phyloP scores from a whole-genome alignment of 2,113 vertebrate species.

The Psilopsiagon aurifrons region DNA sequence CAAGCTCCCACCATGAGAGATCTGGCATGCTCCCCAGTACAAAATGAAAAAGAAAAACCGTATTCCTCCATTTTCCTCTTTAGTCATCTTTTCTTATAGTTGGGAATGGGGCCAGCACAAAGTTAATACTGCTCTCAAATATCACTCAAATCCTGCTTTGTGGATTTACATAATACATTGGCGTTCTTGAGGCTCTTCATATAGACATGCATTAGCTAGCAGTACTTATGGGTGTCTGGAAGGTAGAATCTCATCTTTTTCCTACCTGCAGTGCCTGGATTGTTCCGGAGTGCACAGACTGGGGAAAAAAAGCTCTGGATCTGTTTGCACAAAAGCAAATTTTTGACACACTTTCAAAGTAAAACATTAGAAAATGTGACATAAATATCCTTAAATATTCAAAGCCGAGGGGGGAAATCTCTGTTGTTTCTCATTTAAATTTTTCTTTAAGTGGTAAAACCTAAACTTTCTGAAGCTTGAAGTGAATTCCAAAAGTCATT shows the following conservation, averaged over 20 bases:
- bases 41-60: not conserved
- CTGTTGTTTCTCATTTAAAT: not conserved
- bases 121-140: not conserved
- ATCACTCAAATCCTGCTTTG: not conserved
- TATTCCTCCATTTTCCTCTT: not conserved
- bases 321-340: not conserved
- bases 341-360: not conserved
- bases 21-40: not conserved
- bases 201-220: not conserved
- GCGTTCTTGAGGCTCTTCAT: not conserved
- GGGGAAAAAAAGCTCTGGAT: not conserved
- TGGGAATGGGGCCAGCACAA: not conserved
- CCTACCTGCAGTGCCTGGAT: not conserved
- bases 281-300: not conserved
- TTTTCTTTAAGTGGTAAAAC: not conserved
- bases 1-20: not conserved
- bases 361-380: not conserved
- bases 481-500: not conserved
- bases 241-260: not conserved
- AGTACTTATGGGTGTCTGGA: not conserved
- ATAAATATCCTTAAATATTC: not conserved
- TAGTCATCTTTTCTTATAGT: not conserved
- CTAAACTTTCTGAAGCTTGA: not conserved
- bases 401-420: not conserved
- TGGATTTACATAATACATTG: not conserved